A percentile compares a stretch with the other conserved stretches of the same genome.
Evolutionary conservation across 2,888 invertebrate genomes (phyloP).

Genomic region (Tenthredo amoena): DNA sequence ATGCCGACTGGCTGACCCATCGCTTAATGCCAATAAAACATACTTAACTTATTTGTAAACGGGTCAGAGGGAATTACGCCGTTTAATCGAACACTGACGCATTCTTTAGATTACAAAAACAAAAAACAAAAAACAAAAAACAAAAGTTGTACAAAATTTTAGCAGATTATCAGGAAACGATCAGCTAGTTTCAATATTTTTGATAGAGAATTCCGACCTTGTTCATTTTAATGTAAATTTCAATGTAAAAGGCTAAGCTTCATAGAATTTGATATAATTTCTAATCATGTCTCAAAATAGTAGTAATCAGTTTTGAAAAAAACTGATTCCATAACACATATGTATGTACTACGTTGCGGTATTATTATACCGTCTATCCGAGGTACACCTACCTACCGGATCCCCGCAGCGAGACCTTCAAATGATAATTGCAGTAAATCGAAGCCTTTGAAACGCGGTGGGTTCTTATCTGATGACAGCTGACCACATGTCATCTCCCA

Average conservation of each 20-base stretch:
- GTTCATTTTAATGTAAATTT: too few relatives aligned
- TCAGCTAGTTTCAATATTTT: too few relatives aligned
- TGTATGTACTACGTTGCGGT: too few relatives aligned
- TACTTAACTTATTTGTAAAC: slow-evolving; percentile 24
- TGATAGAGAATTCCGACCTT: too few relatives aligned
- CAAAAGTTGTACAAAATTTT: too few relatives aligned
- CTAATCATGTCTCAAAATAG: neutral
- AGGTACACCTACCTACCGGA: neutral
- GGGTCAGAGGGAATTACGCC: neutral
- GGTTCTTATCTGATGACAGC: slow-evolving; percentile 50
- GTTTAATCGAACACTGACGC: neutral
- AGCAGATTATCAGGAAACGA: too few relatives aligned
- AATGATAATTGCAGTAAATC: slow-evolving; percentile 49
- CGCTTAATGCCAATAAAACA: slow-evolving; percentile 42
- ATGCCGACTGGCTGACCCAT: slow-evolving; percentile 38
- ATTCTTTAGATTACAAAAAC: neutral
- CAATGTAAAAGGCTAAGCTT: neutral
- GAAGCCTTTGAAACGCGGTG: slow-evolving; percentile 33
- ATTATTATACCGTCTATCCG: neutral
- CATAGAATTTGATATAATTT: neutral
- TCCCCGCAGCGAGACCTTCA: slow-evolving; percentile 11
- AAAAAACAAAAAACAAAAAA: neutral
- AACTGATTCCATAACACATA: neutral
- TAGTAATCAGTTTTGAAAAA: too few relatives aligned
- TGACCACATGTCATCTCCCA: slow-evolving; percentile 52